Evolutionary conservation across 2,888 invertebrate genomes (phyloP), one percentile per base, ranked within the genome.

Genomic region (Dynastes tityus): DNA sequence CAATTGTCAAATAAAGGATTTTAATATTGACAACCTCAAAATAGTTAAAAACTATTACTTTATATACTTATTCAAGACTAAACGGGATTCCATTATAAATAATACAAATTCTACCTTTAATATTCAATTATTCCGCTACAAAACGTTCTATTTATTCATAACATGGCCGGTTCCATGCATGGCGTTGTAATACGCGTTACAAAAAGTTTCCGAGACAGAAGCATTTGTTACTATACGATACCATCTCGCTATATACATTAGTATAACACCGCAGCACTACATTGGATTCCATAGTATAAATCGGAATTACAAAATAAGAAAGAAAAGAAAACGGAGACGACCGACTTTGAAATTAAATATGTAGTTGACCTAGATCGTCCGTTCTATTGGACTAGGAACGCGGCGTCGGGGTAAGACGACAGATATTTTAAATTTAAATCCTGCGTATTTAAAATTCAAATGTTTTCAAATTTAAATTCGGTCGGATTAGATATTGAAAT

Each of bases 351-450:
- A 45, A 65, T 65, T 65, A 65, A 65, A 65, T 65, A 65, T 63
- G 45, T 45, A 29, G 65, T 65, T 65, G 65, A 65, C 65, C 65
- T 37, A 65, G 37, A 32, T 65, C 32, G 55, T 16, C 55, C 11
- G n/a, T 55, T 4, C 55, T 55, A n/a, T 16, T 4, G 55, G 55
- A 55, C 55, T 3, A 6, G 16, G 16, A 4, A 55, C 55, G 3
- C 55, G 4, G 55, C 16, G 55, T 45, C 29, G 61, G 61, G 22
- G 67, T 6, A 16, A 55, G 71, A 55, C 55, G 37, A 13, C 37
- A 51, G 16, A 40, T 32, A 71, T 71, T 71, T 71, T 71, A 71
- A 71, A 71, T 71, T 71, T 71, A 71, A 71, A 71, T 71, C 71
- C 37, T 58, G 32, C 71, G 37, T 55, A 71, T 71, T 71, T 71